Conservation (phyloP, 2,113 vertebrate genomes). For the Serranochromis macrocephalus region DNA sequence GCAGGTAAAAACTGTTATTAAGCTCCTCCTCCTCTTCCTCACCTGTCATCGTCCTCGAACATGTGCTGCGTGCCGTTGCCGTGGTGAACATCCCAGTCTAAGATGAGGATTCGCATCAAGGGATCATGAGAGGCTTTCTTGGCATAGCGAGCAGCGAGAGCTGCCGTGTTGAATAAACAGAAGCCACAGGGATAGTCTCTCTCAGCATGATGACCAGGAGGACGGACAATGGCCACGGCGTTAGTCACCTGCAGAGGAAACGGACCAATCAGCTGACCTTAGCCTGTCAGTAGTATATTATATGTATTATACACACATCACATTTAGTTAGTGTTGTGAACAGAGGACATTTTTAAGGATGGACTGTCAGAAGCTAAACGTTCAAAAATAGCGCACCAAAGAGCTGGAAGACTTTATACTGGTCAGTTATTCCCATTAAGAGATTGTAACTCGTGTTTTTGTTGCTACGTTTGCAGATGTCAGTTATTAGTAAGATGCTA, state of each 20-base stretch:
- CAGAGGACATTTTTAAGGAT: background rate
- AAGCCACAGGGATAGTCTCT: slow-evolving; percentile 78
- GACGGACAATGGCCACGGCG: slow-evolving; percentile 79
- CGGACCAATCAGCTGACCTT: background rate
- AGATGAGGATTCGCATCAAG: slow-evolving; percentile 74
- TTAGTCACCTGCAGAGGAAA: slow-evolving; percentile 72
- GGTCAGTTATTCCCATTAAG: background rate
- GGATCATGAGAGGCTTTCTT: slow-evolving; percentile 65
- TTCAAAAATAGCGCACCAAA: background rate
- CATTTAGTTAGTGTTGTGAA: background rate
- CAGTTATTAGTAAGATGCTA: background rate
- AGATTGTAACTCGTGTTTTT: rapidly evolving
- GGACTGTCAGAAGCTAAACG: background rate
- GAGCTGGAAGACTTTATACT: background rate
- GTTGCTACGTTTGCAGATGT: background rate
- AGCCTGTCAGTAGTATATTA: background rate
- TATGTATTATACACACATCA: background rate
- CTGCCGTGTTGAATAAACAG: slow-evolving; percentile 86
- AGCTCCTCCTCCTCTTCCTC: background rate
- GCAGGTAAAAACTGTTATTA: background rate
- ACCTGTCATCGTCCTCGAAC: slow-evolving; percentile 84
- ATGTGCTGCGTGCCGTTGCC: slow-evolving; percentile 91
- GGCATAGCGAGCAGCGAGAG: slow-evolving; percentile 79
- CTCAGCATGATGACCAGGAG: slow-evolving; percentile 84
- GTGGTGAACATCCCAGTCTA: slow-evolving; percentile 91